Percentiles rank a stretch among this genome's conserved stretches.
phyloP scores from a whole-genome alignment of 2,888 invertebrate species.

The Eucriotettix oculatus region DNA sequence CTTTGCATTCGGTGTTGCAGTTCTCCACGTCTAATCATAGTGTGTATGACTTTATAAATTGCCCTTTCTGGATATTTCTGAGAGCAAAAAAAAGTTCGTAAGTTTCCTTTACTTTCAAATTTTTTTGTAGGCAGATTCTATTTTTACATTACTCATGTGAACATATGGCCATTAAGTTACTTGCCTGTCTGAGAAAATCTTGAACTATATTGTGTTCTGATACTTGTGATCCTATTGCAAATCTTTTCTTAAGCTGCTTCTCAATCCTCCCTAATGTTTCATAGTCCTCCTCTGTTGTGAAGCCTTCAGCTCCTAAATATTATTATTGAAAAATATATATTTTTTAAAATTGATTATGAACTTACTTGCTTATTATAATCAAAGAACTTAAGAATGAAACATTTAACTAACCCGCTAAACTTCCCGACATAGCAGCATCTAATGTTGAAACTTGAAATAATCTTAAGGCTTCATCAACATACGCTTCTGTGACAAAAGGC shows the following conservation, averaged over 20 bases:
- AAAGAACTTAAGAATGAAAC: too few species aligned
- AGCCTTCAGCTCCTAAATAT: constrained; percentile 81
- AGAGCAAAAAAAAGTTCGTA: constrained; percentile 11
- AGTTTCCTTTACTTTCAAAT: neutral
- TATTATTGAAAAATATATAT: neutral
- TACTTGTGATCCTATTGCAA: constrained; percentile 91
- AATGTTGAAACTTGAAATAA: constrained; percentile 95
- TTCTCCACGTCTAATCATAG: constrained; percentile 90
- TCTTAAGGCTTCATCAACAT: constrained; percentile 88
- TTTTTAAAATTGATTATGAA: too few species aligned
- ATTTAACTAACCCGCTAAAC: constrained; percentile 53
- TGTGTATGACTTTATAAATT: constrained; percentile 78
- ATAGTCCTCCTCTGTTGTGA: constrained; percentile 87
- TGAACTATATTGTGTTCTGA: constrained; percentile 87
- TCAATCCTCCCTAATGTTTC: constrained; percentile 80
- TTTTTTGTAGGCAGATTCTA: neutral
- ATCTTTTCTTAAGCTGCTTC: constrained; percentile 82
- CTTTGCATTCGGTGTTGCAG: constrained; percentile 91
- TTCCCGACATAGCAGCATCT: constrained; percentile 88
- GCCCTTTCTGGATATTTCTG: constrained; percentile 75
- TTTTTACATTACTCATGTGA: too few species aligned
- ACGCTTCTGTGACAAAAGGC: constrained; percentile 78
- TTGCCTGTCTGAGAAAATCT: constrained; percentile 43
- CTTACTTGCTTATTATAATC: too few species aligned
- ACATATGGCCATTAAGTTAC: neutral